phyloP scores from a whole-genome alignment of 2,888 invertebrate species.

The Xanthostigma xanthostigma region DNA sequence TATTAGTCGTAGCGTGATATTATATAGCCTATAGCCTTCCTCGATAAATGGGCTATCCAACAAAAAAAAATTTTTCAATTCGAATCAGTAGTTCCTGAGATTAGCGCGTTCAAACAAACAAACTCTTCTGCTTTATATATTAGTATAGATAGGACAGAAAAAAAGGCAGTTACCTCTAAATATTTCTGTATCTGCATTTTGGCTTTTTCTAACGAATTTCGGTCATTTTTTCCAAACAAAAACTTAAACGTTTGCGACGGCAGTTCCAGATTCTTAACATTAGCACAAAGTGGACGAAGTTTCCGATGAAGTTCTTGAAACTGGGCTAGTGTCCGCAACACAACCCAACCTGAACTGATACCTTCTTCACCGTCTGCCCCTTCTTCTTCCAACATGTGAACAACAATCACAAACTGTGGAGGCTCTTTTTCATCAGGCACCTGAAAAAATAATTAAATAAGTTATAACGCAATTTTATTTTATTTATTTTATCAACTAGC shows the following conservation, averaged over 20 bases:
- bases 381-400: conserved; percentile 54
- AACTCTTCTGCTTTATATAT: too few relatives aligned
- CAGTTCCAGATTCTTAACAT: conserved; percentile 65
- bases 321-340: conserved; percentile 41
- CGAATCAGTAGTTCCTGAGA: too few relatives aligned
- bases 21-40: too few relatives aligned
- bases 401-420: conserved; percentile 60
- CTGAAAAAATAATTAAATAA: conserved; percentile 11
- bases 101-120: too few relatives aligned
- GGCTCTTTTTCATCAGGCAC: conserved; percentile 36
- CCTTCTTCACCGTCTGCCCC: conserved; percentile 34
- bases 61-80: too few relatives aligned
- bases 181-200: conserved; percentile 73
- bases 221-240: conserved; percentile 69
- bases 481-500: neutral
- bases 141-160: too few relatives aligned
- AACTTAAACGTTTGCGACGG: conserved; percentile 72
- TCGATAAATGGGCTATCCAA: too few relatives aligned
- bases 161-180: conserved; percentile 45
- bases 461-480: neutral
- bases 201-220: conserved; percentile 64
- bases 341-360: conserved; percentile 53
- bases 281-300: conserved; percentile 64
- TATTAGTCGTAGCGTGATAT: too few relatives aligned
- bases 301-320: conserved; percentile 73